Percentiles rank a stretch among this genome's conserved stretches.
phyloP scores from a whole-genome alignment of 2,888 invertebrate genomes.

The Lasioglossum morio region DNA sequence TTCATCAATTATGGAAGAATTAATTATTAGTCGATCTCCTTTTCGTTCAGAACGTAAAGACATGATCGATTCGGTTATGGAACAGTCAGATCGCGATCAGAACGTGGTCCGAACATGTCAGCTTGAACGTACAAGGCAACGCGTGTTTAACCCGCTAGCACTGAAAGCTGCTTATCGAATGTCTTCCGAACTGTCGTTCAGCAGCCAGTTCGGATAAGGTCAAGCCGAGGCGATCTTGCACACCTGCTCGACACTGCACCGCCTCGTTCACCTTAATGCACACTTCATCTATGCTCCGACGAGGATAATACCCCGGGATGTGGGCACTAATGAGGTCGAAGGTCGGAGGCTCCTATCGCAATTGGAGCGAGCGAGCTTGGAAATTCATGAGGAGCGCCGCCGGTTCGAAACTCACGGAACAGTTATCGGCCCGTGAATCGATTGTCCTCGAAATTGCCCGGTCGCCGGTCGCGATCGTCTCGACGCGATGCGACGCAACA shows the following conservation, averaged over 20 bases:
- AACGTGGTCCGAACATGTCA: not conserved
- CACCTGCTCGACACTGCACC: constrained; percentile 39
- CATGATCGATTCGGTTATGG: not conserved
- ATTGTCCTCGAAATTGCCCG: constrained; percentile 14
- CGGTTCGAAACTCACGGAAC: constrained; percentile 28
- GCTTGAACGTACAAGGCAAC: not conserved
- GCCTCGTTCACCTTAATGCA: constrained; percentile 54
- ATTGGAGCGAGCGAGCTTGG: not conserved
- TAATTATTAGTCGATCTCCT: not conserved
- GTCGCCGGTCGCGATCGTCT: not conserved
- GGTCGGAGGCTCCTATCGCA: constrained; percentile 13
- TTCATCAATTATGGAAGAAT: not conserved
- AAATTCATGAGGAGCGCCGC: constrained; percentile 34
- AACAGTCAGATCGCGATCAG: not conserved
- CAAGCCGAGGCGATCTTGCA: constrained; percentile 24
- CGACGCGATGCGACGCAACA: not conserved
- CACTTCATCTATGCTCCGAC: constrained; percentile 39
- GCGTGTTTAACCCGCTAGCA: not conserved
- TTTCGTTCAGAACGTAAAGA: too few relatives aligned
- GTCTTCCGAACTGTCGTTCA: constrained; percentile 4
- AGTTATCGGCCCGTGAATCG: constrained; percentile 36
- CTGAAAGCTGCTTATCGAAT: not conserved
- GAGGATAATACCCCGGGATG: constrained; percentile 59
- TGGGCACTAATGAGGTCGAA: constrained; percentile 61
- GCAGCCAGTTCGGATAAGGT: constrained; percentile 39